Base-by-base conservation (phyloP, 2,797 vertebrate species). In the Platalea minor region DNA sequence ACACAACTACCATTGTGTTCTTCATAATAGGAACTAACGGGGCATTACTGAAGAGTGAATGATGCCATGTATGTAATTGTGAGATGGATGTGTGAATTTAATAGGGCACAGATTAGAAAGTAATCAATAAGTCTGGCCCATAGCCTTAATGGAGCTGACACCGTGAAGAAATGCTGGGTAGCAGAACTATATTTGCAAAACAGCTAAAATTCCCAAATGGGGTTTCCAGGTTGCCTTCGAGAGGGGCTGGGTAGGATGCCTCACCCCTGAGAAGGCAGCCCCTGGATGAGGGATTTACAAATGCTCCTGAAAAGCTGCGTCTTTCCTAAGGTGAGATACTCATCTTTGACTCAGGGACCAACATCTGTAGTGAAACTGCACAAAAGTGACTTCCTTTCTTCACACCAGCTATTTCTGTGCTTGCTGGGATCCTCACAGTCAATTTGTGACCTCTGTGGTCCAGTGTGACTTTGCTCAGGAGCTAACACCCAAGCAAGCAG, bases 1-100 rank as follows among this genome's bases (percentile, higher is more conserved):
- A 93, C 95, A 93, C 87, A 86, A 81, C 89, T 46, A 72, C 72
- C 67, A 53, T 69, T 60, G 89, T 95, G 91, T 92, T 95, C 80
- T 65, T 41, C 70, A 8, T 96, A 92, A 94, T 73, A 35, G 69
- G 81, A 91, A 33, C 76, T 93, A 94, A 95, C 92, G 93, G 88
- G 85, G 91, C 89, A 51, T 91, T 46, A 89, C 93, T 81, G 77
- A 63, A 59, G 85, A 91, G 92, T 26, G 78, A 81, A 48, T 21
- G 91, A 95, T 91, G 88, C 84, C 87, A 65, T 29, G 68, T 19
- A 4, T 81, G 76, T 53, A 93, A 96, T 48, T 85, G 74, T 85
- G 83, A 92, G 88, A 88, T 0, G 59, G 79, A 87, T 63, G 79
- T 81, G 88, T 92, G 92, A 90, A 87, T 96, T 95, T 96, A 95